Conservation (phyloP, 2,113 vertebrate genomes). For the Ahaetulla prasina region DNA sequence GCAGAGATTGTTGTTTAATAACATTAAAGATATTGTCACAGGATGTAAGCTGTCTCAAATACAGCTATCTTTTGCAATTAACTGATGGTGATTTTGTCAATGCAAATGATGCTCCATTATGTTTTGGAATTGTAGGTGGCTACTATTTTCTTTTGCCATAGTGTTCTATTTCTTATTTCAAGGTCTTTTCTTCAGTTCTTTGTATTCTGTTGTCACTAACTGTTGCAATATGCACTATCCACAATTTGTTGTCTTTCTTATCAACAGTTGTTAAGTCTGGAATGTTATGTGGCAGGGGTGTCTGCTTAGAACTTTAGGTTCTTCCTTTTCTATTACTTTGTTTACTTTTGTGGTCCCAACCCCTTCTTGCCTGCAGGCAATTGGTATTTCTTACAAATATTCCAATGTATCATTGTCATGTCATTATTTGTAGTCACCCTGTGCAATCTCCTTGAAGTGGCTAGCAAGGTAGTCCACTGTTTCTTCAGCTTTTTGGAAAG, state of each 20-base stretch:
- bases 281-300: background rate
- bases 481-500: too few relatives aligned
- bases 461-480: too few relatives aligned
- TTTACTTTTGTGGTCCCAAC: background rate
- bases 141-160: background rate
- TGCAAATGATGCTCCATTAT: background rate
- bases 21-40: background rate
- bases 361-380: background rate
- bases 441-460: too few relatives aligned
- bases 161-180: background rate
- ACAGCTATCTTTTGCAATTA: background rate
- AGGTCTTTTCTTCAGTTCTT: background rate
- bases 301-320: background rate
- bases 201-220: background rate
- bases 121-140: background rate
- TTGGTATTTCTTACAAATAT: too few relatives aligned
- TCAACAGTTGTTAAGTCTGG: background rate
- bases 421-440: too few relatives aligned
- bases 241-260: background rate
- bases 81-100: background rate
- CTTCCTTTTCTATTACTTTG: too few relatives aligned
- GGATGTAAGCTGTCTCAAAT: background rate
- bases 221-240: background rate
- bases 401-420: too few relatives aligned
- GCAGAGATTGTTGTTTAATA: too few relatives aligned